Evolutionary conservation across 53 echinoderm and acorn worm species (phyloP), one percentile per base, ranked within the genome.

Genomic region (Zoroaster sp.): DNA sequence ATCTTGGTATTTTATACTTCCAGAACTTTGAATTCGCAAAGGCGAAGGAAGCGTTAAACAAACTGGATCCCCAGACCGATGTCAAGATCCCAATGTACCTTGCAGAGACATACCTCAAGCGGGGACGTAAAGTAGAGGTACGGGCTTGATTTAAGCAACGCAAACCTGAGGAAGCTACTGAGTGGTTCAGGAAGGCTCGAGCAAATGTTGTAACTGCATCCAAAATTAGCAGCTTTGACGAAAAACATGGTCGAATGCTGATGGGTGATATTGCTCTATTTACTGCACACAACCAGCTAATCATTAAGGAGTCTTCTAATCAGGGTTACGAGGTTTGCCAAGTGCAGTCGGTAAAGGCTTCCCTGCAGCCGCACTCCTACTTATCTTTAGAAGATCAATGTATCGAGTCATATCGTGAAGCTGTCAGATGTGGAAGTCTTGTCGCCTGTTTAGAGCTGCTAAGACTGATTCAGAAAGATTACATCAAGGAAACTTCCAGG

Each of bases 21-120:
- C 82, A 69, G 35, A 82, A 45, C 41, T 82, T 82, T 2, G 13
- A 82, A 15, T 82, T 82, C 10, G 5, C 1, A 42, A 40, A 82
- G 34, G 82, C 67, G 0, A 31, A 44, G 33, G 33, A 44, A 23
- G 3, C 66, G 2, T 68, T 82, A 5, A 2, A 0, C 40, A 18
- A 35, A 11, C 35, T 54, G n/a, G 36, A 59, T 78, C 59, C 36
- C 12, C 1, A 37, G 5, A 55, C 36, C 38, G 28, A 28, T 59
- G 8, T 59, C 25, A 28, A 59, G 63, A 28, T 59, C 25, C 28
- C 63, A 59, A 28, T 59, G 63, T 2, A 59, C 63, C 28, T 59
- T 25, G 63, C 63, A 28, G 63, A 59, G 63, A 25, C 11, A 2
- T 28, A 4, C 11, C 28, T 59, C 9, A 59, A 59, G 28, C 11